phyloP scores from a whole-genome alignment of 2,113 vertebrate genomes.

The Scomber japonicus region DNA sequence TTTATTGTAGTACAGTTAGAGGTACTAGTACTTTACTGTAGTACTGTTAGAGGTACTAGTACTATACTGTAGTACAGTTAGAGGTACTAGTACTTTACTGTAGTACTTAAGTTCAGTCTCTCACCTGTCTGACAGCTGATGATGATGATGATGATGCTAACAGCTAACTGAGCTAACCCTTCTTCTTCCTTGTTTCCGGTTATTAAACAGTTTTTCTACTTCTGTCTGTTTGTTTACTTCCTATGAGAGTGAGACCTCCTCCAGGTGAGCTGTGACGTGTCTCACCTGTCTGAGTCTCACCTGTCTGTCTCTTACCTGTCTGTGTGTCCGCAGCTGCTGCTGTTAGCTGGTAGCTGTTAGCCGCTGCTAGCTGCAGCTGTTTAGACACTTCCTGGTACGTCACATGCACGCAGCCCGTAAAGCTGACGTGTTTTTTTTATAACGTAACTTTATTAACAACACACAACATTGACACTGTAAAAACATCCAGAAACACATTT shows the following conservation, averaged over 20 bases:
- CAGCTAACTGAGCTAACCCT: slow-evolving; percentile 25
- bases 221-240: neutral
- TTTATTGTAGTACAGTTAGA: too few species aligned
- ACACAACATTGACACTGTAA: too few species aligned
- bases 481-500: too few species aligned
- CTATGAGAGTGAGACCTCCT: too few species aligned
- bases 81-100: too few species aligned
- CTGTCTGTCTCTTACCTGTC: neutral
- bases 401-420: neutral
- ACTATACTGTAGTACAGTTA: too few species aligned
- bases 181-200: neutral
- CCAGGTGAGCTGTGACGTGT: neutral
- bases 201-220: neutral
- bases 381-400: slow-evolving; percentile 45
- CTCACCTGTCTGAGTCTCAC: slow-evolving; percentile 43
- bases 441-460: slow-evolving; percentile 3
- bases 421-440: neutral
- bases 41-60: too few species aligned
- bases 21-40: too few species aligned
- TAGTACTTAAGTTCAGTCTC: too few species aligned
- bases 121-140: too few species aligned
- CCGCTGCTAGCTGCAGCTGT: slow-evolving; percentile 37
- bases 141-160: neutral
- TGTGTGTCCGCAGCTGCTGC: neutral
- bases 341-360: slow-evolving; percentile 38